Conservation (phyloP, 2,888 invertebrate genomes). For the Pseudococcus jackbeardsleyi region DNA sequence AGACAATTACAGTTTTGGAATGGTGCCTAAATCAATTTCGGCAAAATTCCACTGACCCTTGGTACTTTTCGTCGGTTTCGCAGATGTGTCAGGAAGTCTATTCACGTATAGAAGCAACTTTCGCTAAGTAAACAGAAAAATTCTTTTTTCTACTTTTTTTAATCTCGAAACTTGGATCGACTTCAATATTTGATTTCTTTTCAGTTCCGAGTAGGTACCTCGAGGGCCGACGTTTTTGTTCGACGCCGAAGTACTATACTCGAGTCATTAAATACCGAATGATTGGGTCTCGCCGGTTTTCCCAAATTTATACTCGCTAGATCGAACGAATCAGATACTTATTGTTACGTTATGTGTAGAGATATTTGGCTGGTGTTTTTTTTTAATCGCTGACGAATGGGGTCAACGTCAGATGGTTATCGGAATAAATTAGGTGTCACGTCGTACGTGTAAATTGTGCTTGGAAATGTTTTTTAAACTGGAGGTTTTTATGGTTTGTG, state of each 20-base stretch:
- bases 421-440: background rate
- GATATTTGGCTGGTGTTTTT: background rate
- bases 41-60: constrained; percentile 8
- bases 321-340: background rate
- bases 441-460: background rate
- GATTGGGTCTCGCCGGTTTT: background rate
- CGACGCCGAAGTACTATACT: background rate
- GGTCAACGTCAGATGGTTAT: background rate
- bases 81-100: constrained; percentile 19
- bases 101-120: constrained; percentile 8
- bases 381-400: background rate
- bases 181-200: constrained; percentile 36
- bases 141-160: constrained; percentile 29
- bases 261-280: constrained; percentile 7
- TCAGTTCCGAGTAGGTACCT: constrained; percentile 16
- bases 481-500: too few species aligned
- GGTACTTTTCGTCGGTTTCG: background rate
- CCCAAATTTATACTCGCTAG: background rate
- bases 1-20: constrained; percentile 51
- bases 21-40: constrained; percentile 50
- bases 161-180: constrained; percentile 50
- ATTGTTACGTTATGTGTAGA: background rate
- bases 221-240: constrained; percentile 1
- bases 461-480: background rate
- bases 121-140: constrained; percentile 51